Evolutionary conservation across 2,797 vertebrate genomes (phyloP).

Genomic region (Cottoperca gobio): DNA sequence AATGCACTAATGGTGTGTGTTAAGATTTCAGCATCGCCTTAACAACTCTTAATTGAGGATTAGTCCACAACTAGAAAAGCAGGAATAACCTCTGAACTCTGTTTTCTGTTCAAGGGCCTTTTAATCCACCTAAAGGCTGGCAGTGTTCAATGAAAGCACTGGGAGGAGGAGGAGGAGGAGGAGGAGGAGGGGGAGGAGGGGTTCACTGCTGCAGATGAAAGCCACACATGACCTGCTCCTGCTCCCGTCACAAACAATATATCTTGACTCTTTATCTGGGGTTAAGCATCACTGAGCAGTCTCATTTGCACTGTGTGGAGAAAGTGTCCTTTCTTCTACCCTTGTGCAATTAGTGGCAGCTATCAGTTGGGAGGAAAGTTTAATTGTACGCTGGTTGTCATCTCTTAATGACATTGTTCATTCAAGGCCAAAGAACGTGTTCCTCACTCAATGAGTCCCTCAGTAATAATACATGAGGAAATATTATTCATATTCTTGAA

Average conservation of each 20-base stretch:
- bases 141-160: conserved; percentile 52
- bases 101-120: conserved; percentile 57
- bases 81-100: conserved; percentile 58
- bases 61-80: conserved; percentile 53
- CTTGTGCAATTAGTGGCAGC: conserved; percentile 70
- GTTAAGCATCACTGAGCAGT: conserved; percentile 57
- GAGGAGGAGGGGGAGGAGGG: background rate
- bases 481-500: conserved; percentile 6
- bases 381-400: conserved; percentile 52
- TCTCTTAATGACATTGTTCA: conserved; percentile 67
- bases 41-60: conserved; percentile 62
- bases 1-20: conserved; percentile 69
- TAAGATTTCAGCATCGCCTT: conserved; percentile 60
- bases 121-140: conserved; percentile 65
- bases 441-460: conserved; percentile 32
- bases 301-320: too few relatives aligned
- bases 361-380: conserved; percentile 65
- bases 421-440: conserved; percentile 63
- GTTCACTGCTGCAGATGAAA: conserved; percentile 52
- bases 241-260: conserved; percentile 41
- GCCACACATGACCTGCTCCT: conserved; percentile 53
- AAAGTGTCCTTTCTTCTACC: conserved; percentile 48
- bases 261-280: conserved; percentile 54
- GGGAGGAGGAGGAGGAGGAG: conserved; percentile 10
- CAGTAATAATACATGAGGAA: conserved; percentile 34